Evolutionary conservation across 2,797 vertebrate species (phyloP), one percentile per base, ranked within the genome.

Genomic region (Antrozous pallidus): DNA sequence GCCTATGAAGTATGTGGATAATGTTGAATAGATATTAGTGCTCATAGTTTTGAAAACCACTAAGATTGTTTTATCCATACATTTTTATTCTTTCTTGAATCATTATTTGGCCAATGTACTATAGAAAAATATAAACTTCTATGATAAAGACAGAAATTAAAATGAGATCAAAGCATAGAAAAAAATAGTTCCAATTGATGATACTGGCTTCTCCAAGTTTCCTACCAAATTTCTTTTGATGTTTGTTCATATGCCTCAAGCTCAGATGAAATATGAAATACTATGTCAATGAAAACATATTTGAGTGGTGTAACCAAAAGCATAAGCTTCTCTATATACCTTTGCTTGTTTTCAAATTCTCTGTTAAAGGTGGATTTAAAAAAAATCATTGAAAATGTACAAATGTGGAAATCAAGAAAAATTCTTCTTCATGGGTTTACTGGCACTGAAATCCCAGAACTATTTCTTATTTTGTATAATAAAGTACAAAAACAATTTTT

Each of bases 101-200:
- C 42, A 80, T 80, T 78, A 63, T 74, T 92, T 95, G 51, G 26
- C 63, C 82, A 93, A 0, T 63, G 36, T 86, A 82, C 70, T 75
- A 4, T 2, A 73, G 36, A 90, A 40, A 88, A 94, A 49, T 14
- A 18, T 88, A 94, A 90, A 86, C 84, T 83, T 81, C 38, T 70
- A 9, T 79, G n/a, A 88, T 71, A 90, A 73, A 84, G 18, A 51
- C 20, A 79, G 80, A 90, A 93, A 84, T 87, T 86, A 84, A 87
- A 88, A 70, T 49, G 45, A 71, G 22, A 69, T 75, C 14, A 24
- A 58, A 61, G 20, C 18, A 17, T 40, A 65, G 17, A n/a, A 8
- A 12, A 80, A 67, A 40, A 69, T 51, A 45, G 13, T 85, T 93
- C 14, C 40, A 65, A 11, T 56, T 80, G 58, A 90, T 89, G 28